Percentiles rank a stretch among this genome's conserved stretches.
Conservation (phyloP, 2,888 invertebrate species). For the Tenthredo scrophulariae region DNA sequence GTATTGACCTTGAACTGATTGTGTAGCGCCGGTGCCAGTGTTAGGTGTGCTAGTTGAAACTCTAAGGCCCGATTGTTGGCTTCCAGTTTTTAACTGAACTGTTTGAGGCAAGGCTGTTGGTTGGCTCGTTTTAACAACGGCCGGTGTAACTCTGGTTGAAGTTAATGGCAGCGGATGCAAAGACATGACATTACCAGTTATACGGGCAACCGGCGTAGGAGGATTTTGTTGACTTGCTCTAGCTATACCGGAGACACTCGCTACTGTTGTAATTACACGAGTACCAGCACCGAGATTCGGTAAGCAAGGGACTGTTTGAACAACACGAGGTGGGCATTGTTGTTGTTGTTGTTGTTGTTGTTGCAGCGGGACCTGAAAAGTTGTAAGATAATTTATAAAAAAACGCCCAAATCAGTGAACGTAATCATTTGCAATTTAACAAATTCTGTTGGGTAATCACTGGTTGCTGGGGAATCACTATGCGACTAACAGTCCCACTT, state of each 20-base stretch:
- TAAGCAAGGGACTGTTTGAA: constrained; percentile 74
- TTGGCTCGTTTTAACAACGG: constrained; percentile 71
- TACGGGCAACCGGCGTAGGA: constrained; percentile 72
- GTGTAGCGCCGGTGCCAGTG: constrained; percentile 60
- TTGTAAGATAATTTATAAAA: not conserved
- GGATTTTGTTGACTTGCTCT: constrained; percentile 71
- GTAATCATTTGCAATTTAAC: not conserved
- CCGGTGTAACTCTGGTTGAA: constrained; percentile 68
- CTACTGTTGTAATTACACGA: constrained; percentile 73
- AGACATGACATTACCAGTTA: constrained; percentile 72
- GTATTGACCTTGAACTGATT: constrained; percentile 71
- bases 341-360: constrained; percentile 58
- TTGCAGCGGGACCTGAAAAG: constrained; percentile 20
- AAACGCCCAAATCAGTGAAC: not conserved
- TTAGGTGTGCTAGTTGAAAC: constrained; percentile 50
- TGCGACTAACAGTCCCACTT: constrained; percentile 72
- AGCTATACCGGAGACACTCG: constrained; percentile 67
- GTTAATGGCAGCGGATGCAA: constrained; percentile 73
- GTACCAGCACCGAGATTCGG: constrained; percentile 72
- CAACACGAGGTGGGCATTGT: constrained; percentile 70
- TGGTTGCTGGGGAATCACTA: constrained; percentile 74
- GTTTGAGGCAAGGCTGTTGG: constrained; percentile 63
- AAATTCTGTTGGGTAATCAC: constrained; percentile 59
- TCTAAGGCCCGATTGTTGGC: constrained; percentile 58
- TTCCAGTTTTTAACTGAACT: constrained; percentile 71